Conservation (phyloP, 2,797 vertebrate genomes). For the Microhierax caerulescens region DNA sequence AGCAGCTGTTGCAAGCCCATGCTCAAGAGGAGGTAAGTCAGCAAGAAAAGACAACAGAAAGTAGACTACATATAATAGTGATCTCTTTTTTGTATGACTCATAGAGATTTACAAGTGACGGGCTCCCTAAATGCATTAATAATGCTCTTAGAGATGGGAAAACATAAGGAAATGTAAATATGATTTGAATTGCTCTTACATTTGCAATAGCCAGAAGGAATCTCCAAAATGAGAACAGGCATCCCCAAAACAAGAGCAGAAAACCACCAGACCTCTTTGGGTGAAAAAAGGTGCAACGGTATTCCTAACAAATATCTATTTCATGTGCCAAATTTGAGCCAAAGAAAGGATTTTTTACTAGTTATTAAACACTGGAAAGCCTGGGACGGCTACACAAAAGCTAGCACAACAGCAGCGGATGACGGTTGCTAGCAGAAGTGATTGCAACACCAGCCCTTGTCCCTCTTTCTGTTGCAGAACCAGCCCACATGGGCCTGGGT, state of each 20-base stretch:
- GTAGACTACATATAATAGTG: neutral
- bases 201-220: neutral
- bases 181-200: neutral
- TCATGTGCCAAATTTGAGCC: neutral
- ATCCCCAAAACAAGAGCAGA: neutral
- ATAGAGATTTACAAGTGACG: neutral
- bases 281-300: neutral
- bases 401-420: neutral
- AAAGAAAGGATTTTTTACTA: neutral
- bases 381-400: neutral
- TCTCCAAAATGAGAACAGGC: neutral
- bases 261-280: neutral
- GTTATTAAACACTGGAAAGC: neutral
- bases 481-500: neutral
- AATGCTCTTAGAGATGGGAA: neutral
- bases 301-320: neutral
- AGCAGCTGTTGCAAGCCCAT: neutral
- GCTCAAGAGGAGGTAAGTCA: neutral
- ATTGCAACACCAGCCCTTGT: neutral
- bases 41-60: neutral
- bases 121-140: neutral
- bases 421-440: neutral
- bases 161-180: neutral
- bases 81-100: neutral
- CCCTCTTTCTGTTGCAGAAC: neutral